phyloP scores from a whole-genome alignment of 2,113 vertebrate species.

The Dunckerocampus dactyliophorus region DNA sequence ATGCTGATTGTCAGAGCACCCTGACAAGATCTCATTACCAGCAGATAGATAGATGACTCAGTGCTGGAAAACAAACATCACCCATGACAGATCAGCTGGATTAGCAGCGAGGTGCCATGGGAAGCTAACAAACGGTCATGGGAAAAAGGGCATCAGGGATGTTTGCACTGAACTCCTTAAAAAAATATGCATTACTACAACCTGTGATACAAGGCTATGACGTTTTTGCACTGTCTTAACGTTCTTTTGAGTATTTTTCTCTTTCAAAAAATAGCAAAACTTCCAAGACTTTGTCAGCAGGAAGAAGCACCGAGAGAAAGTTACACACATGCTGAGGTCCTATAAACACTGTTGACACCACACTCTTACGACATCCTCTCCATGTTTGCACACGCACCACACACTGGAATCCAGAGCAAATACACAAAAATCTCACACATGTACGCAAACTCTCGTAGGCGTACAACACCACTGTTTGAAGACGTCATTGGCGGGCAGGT shows the following conservation, averaged over 20 bases:
- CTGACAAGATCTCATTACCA: constrained; percentile 54
- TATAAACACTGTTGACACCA: constrained; percentile 49
- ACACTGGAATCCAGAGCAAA: constrained; percentile 37
- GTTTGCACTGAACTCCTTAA: background rate
- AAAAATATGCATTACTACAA: background rate
- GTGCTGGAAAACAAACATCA: constrained; percentile 60
- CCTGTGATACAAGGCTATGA: too few species aligned
- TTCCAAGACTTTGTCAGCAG: background rate
- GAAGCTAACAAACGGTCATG: constrained; percentile 42
- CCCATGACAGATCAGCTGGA: constrained; percentile 52
- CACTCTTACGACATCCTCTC: constrained; percentile 44
- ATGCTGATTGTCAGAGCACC: constrained; percentile 38
- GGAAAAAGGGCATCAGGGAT: constrained; percentile 30
- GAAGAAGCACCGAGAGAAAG: constrained; percentile 25
- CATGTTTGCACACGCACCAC: constrained; percentile 22
- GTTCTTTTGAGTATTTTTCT: background rate
- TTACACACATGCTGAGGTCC: constrained; percentile 37
- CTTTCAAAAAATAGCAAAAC: background rate
- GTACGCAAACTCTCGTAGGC: constrained; percentile 43
- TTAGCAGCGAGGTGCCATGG: constrained; percentile 54
- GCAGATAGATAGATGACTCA: constrained; percentile 48
- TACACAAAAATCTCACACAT: constrained; percentile 42
- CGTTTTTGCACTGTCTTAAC: too few species aligned
- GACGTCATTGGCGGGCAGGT: constrained; percentile 46
- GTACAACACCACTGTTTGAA: constrained; percentile 45